phyloP scores from a whole-genome alignment of 2,888 invertebrate species.

The Oxytorus armatus region DNA sequence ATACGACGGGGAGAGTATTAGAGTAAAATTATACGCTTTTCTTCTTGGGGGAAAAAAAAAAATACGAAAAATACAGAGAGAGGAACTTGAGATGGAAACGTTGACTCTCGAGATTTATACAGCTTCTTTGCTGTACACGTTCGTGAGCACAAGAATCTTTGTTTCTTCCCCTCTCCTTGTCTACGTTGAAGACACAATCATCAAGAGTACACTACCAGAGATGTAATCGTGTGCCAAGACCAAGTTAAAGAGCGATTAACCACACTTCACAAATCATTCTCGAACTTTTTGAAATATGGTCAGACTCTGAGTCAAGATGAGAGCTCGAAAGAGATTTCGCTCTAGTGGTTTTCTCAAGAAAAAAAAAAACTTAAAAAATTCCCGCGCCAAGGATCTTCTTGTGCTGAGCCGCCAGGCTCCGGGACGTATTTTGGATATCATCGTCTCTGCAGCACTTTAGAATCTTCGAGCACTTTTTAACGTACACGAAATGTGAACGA shows the following conservation, averaged over 20 bases:
- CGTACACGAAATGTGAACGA: neutral
- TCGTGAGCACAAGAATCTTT: neutral
- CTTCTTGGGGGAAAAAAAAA: constrained; percentile 23
- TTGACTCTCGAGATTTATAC: constrained; percentile 23
- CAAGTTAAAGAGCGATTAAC: constrained; percentile 48
- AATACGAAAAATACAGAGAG: constrained; percentile 7
- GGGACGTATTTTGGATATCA: neutral
- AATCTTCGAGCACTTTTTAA: neutral
- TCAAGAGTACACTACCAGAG: constrained; percentile 30
- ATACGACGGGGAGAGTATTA: constrained; percentile 35
- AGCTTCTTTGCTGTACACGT: constrained; percentile 15
- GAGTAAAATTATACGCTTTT: constrained; percentile 30
- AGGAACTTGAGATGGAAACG: constrained; percentile 30
- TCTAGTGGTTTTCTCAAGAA: constrained; percentile 24
- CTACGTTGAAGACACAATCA: constrained; percentile 49
- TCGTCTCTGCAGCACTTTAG: neutral
- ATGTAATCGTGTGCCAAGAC: constrained; percentile 12
- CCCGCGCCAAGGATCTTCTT: neutral
- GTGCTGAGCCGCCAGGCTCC: neutral
- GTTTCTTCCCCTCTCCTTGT: constrained; percentile 2
- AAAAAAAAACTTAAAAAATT: neutral
- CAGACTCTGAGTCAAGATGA: constrained; percentile 11
- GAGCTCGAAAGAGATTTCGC: constrained; percentile 12
- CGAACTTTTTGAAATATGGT: constrained; percentile 37
- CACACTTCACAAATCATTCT: constrained; percentile 51